Base-by-base conservation (phyloP, 2,888 invertebrate species). In the Pristionchus maxplancki region DNA sequence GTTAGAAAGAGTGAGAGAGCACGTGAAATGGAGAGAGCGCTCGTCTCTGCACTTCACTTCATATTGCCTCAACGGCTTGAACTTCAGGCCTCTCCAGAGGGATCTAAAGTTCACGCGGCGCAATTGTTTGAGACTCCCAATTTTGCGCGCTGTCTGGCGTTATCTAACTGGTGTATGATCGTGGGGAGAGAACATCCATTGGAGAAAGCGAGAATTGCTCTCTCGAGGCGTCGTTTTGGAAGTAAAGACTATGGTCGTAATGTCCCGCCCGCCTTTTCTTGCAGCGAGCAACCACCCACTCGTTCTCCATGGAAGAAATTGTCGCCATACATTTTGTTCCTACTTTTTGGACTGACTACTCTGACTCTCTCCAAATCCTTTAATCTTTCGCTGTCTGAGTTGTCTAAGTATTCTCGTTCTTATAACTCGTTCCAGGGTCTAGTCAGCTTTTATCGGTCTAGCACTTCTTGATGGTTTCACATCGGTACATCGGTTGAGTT, bases 201-300 rank as follows among this genome's bases (percentile, higher is more conserved):
- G 6, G n/a, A n/a, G n/a, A 58, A n/a, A 58, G 17, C 50, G 20
- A 3, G 15, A 3, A 9, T 9, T n/a, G n/a, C n/a, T n/a, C n/a
- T n/a, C n/a, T n/a, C n/a, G n/a, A n/a, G n/a, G 58, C 58, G 58
- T n/a, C 58, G 58, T 58, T 58, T 58, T 58, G 58, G 58, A 58
- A 58, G 58, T 58, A 58, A 58, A 58, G 58, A 58, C 58, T 53
- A 53, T 53, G 24, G 20, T 20, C 58, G 24, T 58, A 58, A 58
- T 58, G 58, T 0, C n/a, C 15, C 53, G 9, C 17, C 53, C 53
- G 53, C 20, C 58, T 20, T 8, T 58, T 50, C 20, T n/a, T 58
- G 53, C 53, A 58, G 58, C 58, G 24, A 53, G 58, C 6, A 58
- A 58, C 58, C 58, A n/a, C 58, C 58, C 58, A 58, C 58, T 58